Conservation (phyloP, 2,888 invertebrate species). For the Protodeltote pygarga region DNA sequence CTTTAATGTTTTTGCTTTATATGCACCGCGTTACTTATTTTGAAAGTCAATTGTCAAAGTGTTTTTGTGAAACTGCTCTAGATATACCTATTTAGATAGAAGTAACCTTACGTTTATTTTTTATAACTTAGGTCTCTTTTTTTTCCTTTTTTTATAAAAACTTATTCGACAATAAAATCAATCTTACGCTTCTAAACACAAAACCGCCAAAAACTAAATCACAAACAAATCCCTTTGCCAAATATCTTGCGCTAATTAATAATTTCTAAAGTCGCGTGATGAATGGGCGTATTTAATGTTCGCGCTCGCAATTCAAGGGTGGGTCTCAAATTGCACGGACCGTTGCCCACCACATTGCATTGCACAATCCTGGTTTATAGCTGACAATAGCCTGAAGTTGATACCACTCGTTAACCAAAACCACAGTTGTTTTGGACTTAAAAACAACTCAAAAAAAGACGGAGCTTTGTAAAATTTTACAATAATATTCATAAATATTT, state of each 20-base stretch:
- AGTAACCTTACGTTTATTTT: no score
- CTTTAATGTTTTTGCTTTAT: no score
- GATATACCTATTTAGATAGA: no score
- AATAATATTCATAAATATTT: no score
- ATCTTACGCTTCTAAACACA: slow-evolving; percentile 7
- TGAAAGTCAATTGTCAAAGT: no score
- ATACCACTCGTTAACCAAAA: slow-evolving; percentile 4
- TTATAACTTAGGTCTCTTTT: no score
- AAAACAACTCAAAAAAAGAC: no score
- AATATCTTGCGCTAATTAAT: slow-evolving; percentile 45
- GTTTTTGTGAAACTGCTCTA: no score
- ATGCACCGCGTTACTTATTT: no score
- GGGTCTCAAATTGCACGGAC: slow-evolving; percentile 43
- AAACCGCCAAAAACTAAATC: slow-evolving; percentile 30
- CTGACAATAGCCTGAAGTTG: slow-evolving; percentile 27
- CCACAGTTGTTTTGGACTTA: neutral
- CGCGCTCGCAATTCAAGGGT: slow-evolving; percentile 36
- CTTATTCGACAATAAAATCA: slow-evolving; percentile 4
- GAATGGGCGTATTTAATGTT: slow-evolving; percentile 41
- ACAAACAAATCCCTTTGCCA: slow-evolving; percentile 31
- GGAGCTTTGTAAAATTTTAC: no score
- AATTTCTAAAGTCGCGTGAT: slow-evolving; percentile 44
- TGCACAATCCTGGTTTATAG: slow-evolving; percentile 45
- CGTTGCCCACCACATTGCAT: slow-evolving; percentile 35
- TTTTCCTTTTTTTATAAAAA: no score